Evolutionary conservation across 2,888 invertebrate species (phyloP), one percentile per base, ranked within the genome.

Genomic region (Ischnura elegans): DNA sequence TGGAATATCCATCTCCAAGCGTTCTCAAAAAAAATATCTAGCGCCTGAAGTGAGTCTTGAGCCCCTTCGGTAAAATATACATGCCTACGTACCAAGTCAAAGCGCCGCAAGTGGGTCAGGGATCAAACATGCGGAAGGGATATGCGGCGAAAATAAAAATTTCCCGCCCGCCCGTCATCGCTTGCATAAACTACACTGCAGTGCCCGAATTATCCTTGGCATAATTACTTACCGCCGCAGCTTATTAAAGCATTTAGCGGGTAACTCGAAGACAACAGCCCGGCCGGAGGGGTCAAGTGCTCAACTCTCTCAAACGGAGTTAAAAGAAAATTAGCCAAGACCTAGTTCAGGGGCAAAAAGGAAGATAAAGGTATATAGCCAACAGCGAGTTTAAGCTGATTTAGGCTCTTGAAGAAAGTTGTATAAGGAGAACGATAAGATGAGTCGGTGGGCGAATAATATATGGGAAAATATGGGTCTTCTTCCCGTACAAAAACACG

Each of bases 121-220:
- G 76, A 76, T 76, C 36, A 36, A 76, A 36, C 29, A 76, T 76
- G 76, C 76, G 76, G 76, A 76, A 76, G 76, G 76, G 76, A 36
- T 76, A 76, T 76, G 76, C 76, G 76, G 76, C 4, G 76, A 76
- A 76, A 76, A 76, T 4, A n/a, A 76, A 76, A 76, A 36, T 3
- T 13, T 25, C n/a, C 76, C 36, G 76, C 36, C 16, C 76, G 29
- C 36, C 76, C 36, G 76, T 76, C 36, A 76, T 76, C 76, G 29
- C 76, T 76, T 10, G 76, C 76, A 76, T 76, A 76, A 76, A 76
- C 36, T 76, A 76, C 29, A 36, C 76, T 76, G 76, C 76, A 76
- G 76, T 8, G 29, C 76, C 76, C 36, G 76, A 76, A 76, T 76
- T 76, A 29, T 76, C 76, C 29, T 76, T 76, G 76, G 61, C 61